Evolutionary conservation across 2,888 invertebrate species (phyloP).

Genomic region (Chrysodeixis includens): DNA sequence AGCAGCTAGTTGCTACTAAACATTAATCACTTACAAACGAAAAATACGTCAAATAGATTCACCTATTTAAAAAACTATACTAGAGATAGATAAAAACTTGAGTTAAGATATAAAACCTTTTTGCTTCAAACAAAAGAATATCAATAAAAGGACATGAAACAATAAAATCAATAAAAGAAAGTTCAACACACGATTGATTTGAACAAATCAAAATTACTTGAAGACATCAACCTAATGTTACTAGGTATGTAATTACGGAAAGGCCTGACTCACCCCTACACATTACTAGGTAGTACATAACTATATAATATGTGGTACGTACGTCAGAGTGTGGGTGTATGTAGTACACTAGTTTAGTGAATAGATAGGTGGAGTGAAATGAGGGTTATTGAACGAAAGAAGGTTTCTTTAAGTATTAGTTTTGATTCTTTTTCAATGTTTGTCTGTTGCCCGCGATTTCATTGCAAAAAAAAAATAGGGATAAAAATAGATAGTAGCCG

Average conservation of each 20-base stretch:
- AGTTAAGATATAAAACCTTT: neutral
- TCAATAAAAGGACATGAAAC: neutral
- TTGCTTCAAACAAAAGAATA: neutral
- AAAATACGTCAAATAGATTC: no score
- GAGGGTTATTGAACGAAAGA: neutral
- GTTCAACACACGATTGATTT: constrained; percentile 8
- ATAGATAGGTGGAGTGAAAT: neutral
- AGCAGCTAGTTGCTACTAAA: no score
- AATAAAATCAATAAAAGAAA: neutral
- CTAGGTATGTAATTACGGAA: constrained; percentile 24
- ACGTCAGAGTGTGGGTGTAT: neutral
- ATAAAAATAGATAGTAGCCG: no score
- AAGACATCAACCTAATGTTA: neutral
- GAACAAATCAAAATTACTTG: constrained; percentile 12
- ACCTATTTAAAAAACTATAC: no score
- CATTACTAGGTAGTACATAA: no score
- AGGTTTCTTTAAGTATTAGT: no score
- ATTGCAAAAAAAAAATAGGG: no score
- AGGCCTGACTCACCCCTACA: constrained; percentile 39
- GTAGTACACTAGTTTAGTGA: neutral
- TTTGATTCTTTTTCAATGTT: no score
- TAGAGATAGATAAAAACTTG: no score
- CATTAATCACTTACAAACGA: no score
- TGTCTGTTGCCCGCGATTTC: no score
- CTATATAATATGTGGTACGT: neutral